Evolutionary conservation across 2,888 invertebrate genomes (phyloP), one percentile per base, ranked within the genome.

Genomic region (Sericinus montela): DNA sequence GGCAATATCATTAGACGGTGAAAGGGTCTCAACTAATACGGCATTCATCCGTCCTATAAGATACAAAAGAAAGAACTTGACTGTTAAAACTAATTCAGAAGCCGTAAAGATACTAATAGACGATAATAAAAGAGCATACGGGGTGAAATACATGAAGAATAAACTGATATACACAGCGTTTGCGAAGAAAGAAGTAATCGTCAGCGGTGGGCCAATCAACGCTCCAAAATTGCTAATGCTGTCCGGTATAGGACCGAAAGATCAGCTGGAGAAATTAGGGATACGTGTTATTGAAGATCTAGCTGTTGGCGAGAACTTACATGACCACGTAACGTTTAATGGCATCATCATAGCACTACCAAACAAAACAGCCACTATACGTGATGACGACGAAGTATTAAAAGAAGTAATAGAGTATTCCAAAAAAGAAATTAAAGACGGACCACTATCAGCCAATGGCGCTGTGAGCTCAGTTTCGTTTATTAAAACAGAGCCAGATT

Each of bases 41-140:
- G 93, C 93, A 0, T 93, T 91, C 62, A 91, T 93, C n/a, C 75
- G 91, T 52, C 93, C 93, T 0, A 90, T 93, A 15, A 76, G 93
- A 25, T 72, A 86, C 34, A 89, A 64, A 50, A 58, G 82, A 32
- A 65, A 91, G 5, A 91, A 91, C 60, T 71, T 92, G 3, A 72
- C 62, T 0, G 76, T 92, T 0, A 73, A 76, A 65, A 80, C 89
- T 0, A 72, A 90, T 32, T 80, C 91, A 0, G 89, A 91, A 60
- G 92, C 88, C 0, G 75, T 79, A 0, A 78, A 90, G 63, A 66
- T 93, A 5, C 74, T 92, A 8, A 90, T 93, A 28, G 88, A 93
- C 61, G 55, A 67, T 71, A 38, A 68, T 0, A 79, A 75, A 13
- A 61, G 55, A 43, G 81, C 83, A 0, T 73, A 71, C 25, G 83